Percentiles rank a stretch among this genome's conserved stretches.
phyloP scores from a whole-genome alignment of 1,140 invertebrate species.

The Drusus annulatus region DNA sequence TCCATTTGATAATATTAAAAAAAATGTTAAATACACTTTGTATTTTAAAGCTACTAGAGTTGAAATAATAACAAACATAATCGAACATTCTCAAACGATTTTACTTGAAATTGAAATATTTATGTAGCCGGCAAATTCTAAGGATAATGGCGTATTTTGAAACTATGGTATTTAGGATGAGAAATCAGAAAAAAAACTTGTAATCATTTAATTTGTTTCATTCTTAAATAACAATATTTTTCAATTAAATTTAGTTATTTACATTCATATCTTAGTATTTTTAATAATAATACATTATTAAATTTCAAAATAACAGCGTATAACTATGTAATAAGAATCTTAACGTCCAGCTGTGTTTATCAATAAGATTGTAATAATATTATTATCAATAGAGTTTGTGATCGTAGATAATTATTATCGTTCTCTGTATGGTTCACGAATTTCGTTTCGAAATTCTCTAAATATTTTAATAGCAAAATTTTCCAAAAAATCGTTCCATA shows the following conservation, averaged over 20 bases:
- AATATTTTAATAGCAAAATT: too few species aligned
- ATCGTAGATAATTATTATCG: too few species aligned
- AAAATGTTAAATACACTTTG: background rate
- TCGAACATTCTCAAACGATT: background rate
- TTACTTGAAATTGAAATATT: background rate
- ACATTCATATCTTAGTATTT: background rate
- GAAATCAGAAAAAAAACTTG: too few species aligned
- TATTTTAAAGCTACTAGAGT: background rate
- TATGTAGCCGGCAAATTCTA: background rate
- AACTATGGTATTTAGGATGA: too few species aligned
- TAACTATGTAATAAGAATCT: conserved; percentile 1
- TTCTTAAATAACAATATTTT: conserved; percentile 11
- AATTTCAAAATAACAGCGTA: background rate
- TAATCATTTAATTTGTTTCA: background rate
- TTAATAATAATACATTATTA: conserved; percentile 1
- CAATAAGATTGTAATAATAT: too few species aligned
- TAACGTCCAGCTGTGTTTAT: background rate
- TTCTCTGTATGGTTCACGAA: too few species aligned
- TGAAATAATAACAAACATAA: background rate
- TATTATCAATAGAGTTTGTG: too few species aligned
- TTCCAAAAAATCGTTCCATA: too few species aligned
- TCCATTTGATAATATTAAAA: background rate
- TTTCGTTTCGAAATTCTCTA: too few species aligned
- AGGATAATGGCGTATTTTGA: background rate
- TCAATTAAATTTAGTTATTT: conserved; percentile 1